phyloP scores from a whole-genome alignment of 2,888 invertebrate genomes.

The Leptogaster cylindrica region DNA sequence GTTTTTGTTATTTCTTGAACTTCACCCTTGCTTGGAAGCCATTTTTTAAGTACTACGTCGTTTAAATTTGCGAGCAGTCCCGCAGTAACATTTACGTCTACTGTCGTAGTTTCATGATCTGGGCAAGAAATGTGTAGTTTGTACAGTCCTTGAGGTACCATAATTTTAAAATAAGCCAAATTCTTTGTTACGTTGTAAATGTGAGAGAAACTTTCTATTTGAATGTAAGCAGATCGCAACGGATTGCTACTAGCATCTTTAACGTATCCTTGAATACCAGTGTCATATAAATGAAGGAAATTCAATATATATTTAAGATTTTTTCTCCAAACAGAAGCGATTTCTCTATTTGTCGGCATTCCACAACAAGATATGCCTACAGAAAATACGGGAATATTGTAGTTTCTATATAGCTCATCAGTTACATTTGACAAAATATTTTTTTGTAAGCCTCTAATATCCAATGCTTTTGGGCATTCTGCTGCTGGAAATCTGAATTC shows the following conservation, averaged over 20 bases:
- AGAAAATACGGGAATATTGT: slow-evolving; percentile 71
- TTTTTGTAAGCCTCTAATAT: slow-evolving; percentile 51
- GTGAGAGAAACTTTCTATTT: slow-evolving; percentile 65
- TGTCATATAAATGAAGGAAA: slow-evolving; percentile 68
- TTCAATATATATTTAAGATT: slow-evolving; percentile 70
- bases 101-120: slow-evolving; percentile 65
- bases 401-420: slow-evolving; percentile 69
- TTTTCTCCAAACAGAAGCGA: slow-evolving; percentile 77
- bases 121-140: slow-evolving; percentile 68
- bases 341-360: slow-evolving; percentile 72
- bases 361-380: slow-evolving; percentile 83
- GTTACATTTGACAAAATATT: slow-evolving; percentile 64
- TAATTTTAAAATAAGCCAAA: slow-evolving; percentile 74
- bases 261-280: slow-evolving; percentile 76
- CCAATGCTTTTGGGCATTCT: slow-evolving; percentile 53
- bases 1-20: not conserved
- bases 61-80: slow-evolving; percentile 53
- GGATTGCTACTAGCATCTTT: slow-evolving; percentile 69
- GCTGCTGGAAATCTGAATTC: slow-evolving; percentile 55
- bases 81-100: slow-evolving; percentile 56
- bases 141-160: slow-evolving; percentile 74
- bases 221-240: slow-evolving; percentile 74
- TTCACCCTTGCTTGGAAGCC: not conserved
- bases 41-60: slow-evolving; percentile 23
- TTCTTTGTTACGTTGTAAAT: slow-evolving; percentile 71